Base-by-base conservation (phyloP, 2,113 vertebrate genomes). In the Gallinago jamesoni region DNA sequence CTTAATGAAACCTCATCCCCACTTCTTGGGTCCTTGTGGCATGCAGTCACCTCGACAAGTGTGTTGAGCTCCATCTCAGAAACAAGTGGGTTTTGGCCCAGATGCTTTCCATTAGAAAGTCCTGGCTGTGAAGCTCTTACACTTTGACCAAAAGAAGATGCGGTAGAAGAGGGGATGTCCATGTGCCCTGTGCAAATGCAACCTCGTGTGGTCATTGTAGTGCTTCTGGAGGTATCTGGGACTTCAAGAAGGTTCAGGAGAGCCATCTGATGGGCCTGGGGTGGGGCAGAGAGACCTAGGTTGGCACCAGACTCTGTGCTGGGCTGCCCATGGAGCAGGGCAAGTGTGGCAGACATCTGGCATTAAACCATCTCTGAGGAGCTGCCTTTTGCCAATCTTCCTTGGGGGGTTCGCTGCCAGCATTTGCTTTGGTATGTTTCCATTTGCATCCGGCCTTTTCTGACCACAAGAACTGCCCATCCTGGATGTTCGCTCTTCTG, bases 321-420 rank as follows among this genome's bases (percentile, higher is more conserved):
- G 41, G 21, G 45, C 55, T 83, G 41, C 27, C 22, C 0, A 0
- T 67, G 30, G 14, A 41, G 28, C 43, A 90, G 33, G 55, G 53
- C n/a, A 45, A 45, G 19, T 10, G 25, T 56, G 39, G 55, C 45
- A 66, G 37, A 18, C 5, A 66, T 79, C 5, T 35, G n/a, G 6
- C 5, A 0, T 67, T 91, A 55, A 55, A 55, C 3, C 1, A 0
- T 48, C 56, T 41, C 6, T 0, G 0, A 9, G 59, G 45, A 85
- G 10, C 31, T 77, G 63, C 25, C 50, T 87, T 86, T 88, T 68
- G 23, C 41, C n/a, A 37, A 43, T 53, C 73, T 79, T 83, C 25
- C 12, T 33, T 28, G 18, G 21, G 17, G 52, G 5, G 21, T 13
- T 87, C 1, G 2, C 53, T 66, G 33, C 14, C 66, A 73, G 18